Base-by-base conservation (phyloP, 2,797 vertebrate species). In the Semotilus atromaculatus region DNA sequence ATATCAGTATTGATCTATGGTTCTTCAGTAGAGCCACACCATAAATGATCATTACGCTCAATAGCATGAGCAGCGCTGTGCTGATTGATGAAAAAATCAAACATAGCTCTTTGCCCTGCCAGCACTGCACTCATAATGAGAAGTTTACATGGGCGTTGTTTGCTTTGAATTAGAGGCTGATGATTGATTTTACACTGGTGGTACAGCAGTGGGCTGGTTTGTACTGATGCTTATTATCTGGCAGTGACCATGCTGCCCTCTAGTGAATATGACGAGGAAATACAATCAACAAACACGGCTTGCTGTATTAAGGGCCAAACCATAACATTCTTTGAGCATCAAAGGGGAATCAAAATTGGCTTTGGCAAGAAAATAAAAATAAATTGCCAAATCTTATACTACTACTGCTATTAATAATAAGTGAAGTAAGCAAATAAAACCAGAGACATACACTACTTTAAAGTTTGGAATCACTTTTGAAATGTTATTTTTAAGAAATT, bases 21-120 rank as follows among this genome's bases (percentile, higher is more conserved):
- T 18, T 34, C 45, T 18, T 19, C 62, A 68, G 48, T 23, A 40
- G 10, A 77, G 48, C 31, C 29, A 38, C 36, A 76, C 13, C 18
- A 29, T 68, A 29, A 55, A 67, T 31, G 7, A 74, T 43, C 73
- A 43, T 83, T 55, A 19, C 19, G 1, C 26, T 70, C 26, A 11
- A 11, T 77, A 62, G 34, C 36, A 31, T 18, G 7, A 81, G 81
- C 48, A 71, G 21, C 3, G 21, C 60, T 26, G 58, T 71, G 78
- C 21, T 86, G 74, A 76, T 53, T 87, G 78, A 84, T 82, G 40
- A 60, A 82, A 80, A 82, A 85, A 64, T 74, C 34, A 58, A 58
- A 66, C 4, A 3, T 7, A 75, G 58, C 7, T 40, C n/a, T 84
- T 31, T 38, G 76, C 29, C 29, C 31, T 74, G 45, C 21, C 48